Percentiles rank a stretch among this genome's conserved stretches.
Evolutionary conservation across 2,113 vertebrate species (phyloP).

Genomic region (Elanoides forficatus): DNA sequence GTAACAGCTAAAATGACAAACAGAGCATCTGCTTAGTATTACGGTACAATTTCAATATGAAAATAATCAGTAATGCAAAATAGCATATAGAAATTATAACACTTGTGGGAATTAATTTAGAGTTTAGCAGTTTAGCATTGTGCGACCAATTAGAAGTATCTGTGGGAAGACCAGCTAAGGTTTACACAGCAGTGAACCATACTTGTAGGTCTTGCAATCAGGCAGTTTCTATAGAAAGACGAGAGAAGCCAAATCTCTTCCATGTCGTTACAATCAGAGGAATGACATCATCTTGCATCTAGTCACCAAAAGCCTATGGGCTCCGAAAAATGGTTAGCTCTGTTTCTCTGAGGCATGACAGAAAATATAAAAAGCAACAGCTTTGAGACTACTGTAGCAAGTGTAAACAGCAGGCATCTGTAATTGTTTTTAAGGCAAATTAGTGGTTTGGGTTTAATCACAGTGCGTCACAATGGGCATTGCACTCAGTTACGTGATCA

Average conservation of each 20-base stretch:
- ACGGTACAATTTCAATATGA: not conserved
- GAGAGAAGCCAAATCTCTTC: not conserved
- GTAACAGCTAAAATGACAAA: not conserved
- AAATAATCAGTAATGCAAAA: not conserved
- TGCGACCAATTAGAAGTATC: not conserved
- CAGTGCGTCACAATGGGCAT: not conserved
- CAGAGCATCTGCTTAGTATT: not conserved
- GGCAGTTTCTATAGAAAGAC: not conserved
- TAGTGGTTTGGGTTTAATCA: not conserved
- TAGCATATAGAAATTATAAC: not conserved
- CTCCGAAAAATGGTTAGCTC: not conserved
- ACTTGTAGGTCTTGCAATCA: not conserved
- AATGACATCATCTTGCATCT: not conserved
- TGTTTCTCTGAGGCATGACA: not conserved
- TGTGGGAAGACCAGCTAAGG: not conserved
- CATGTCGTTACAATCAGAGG: not conserved
- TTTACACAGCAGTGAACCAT: not conserved
- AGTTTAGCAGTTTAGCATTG: not conserved
- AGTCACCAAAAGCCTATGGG: not conserved
- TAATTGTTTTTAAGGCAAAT: not conserved
- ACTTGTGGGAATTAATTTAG: not conserved
- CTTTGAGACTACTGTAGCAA: not conserved
- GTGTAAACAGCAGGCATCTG: not conserved
- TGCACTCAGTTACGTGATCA: not conserved
- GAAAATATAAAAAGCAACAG: not conserved